These are phyloP conservation scores for Gymnopithys bicolor DNA, from an alignment of 2,797 vertebrate genomes.

Conservation along the genomic window DNA sequence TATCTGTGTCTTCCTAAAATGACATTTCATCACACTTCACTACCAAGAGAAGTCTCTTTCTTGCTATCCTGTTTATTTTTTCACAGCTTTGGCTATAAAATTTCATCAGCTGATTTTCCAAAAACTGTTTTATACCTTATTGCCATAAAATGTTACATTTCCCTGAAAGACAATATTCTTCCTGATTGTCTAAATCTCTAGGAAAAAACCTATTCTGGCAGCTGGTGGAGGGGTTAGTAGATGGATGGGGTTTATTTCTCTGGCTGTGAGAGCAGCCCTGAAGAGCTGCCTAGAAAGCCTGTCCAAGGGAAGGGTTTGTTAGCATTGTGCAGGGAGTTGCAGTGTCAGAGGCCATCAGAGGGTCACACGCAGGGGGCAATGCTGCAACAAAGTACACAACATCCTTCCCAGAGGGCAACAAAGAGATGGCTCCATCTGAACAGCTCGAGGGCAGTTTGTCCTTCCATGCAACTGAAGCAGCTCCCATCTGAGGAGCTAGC, in stretches of 20 bases:
- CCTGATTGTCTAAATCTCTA: background rate
- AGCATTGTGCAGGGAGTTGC: rapidly evolving
- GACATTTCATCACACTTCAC: background rate
- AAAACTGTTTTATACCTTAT: background rate
- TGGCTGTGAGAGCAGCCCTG: background rate
- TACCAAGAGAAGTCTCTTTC: background rate
- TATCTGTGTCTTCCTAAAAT: background rate
- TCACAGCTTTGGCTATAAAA: slow-evolving; percentile 23
- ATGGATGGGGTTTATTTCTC: background rate
- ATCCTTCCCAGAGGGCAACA: background rate
- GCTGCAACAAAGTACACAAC: background rate
- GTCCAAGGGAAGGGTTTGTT: rapidly evolving
- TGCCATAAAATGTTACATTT: background rate
- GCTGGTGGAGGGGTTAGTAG: background rate
- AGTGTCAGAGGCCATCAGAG: rapidly evolving
- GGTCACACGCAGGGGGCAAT: rapidly evolving
- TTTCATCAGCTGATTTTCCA: slow-evolving; percentile 24
- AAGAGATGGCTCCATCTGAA: rapidly evolving
- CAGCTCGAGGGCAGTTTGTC: background rate
- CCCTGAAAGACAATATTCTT: background rate
- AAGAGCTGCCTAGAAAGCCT: background rate
- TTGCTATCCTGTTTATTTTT: background rate
- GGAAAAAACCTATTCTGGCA: slow-evolving; percentile 1
- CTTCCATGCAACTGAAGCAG: background rate
- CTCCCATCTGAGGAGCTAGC: background rate